Base-by-base conservation (phyloP, 2,888 invertebrate species). In the Heliconius cydno region DNA sequence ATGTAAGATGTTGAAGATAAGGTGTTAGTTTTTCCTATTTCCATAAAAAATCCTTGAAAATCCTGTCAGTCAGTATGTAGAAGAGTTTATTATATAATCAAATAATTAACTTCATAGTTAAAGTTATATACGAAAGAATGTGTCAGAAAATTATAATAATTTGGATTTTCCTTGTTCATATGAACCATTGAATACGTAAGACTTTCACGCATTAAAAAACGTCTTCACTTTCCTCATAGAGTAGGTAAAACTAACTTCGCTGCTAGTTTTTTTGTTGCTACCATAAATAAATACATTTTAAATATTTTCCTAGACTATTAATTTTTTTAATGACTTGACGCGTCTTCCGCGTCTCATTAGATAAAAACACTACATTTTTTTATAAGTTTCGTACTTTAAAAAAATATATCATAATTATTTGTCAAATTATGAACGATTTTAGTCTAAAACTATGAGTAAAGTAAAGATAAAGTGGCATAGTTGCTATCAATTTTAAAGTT, bases 201-300 rank as follows among this genome's bases (percentile, higher is more conserved):
- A 68, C 68, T 68, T 68, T 68, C 68, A 68, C 68, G 25, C 68
- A 41, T 41, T 68, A 68, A 68, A 68, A 63, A 25, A 60, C 67
- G 41, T 25, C 68, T 13, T 38, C 68, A 41, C 41, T 68, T 68
- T 68, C 68, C 68, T 68, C 41, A 38, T 68, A 68, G 68, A 68
- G 41, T 68, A 25, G 13, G n/a, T 41, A 25, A 15, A 68, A 13
- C 13, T 68, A n/a, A 68, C 25, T n/a, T 41, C 13, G 3, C 12
- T 5, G 68, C 38, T n/a, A n/a, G 2, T 19, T 63, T n/a, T 38
- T 38, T n/a, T 60, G 60, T 34, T 68, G 38, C n/a, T 22, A 38
- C n/a, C 2, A 12, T n/a, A n/a, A 68, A 12, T n/a, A n/a, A 68
- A 38, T n/a, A 7, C n/a, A 6, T 15, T 65, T 65, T 6, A 15